Percentiles rank a stretch among this genome's conserved stretches.
Conservation (phyloP, 2,888 invertebrate species). For the Pachymerium ferrugineum region DNA sequence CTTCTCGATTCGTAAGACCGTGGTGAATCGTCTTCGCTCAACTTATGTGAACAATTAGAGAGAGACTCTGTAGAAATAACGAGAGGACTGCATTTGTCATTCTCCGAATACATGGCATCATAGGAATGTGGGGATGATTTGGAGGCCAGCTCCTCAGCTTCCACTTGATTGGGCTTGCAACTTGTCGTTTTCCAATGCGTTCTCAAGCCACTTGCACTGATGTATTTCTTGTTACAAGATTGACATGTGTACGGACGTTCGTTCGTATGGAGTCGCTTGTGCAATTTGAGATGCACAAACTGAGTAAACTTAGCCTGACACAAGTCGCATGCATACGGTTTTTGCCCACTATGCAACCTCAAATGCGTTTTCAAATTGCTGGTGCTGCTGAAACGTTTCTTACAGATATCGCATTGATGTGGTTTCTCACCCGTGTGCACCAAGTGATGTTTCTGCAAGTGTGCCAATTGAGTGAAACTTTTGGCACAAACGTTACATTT, state of each 20-base stretch:
- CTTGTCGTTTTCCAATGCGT: constrained; percentile 95
- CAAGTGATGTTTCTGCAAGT: constrained; percentile 95
- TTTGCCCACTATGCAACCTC: constrained; percentile 90
- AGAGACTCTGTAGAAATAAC: no score
- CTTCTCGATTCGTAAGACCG: constrained; percentile 33
- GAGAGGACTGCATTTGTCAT: constrained; percentile 16
- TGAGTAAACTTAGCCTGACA: constrained; percentile 98
- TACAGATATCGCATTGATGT: constrained; percentile 95
- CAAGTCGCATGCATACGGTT: constrained; percentile 90
- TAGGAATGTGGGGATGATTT: neutral
- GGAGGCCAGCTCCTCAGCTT: constrained; percentile 58
- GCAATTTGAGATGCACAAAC: constrained; percentile 91
- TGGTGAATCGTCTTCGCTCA: constrained; percentile 28
- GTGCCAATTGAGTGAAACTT: constrained; percentile 95
- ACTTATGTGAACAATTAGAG: neutral
- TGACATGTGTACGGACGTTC: constrained; percentile 96
- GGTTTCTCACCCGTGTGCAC: constrained; percentile 99
- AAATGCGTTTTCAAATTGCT: constrained; percentile 97
- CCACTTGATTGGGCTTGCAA: constrained; percentile 83
- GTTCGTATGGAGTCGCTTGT: constrained; percentile 93
- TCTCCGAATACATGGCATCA: constrained; percentile 29
- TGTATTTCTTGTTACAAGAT: constrained; percentile 96
- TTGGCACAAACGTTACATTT: constrained; percentile 95
- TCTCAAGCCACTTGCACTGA: constrained; percentile 69
- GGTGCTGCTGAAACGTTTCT: constrained; percentile 95